Evolutionary conservation across 2,888 invertebrate genomes (phyloP).

Genomic region (Erynnis tages): DNA sequence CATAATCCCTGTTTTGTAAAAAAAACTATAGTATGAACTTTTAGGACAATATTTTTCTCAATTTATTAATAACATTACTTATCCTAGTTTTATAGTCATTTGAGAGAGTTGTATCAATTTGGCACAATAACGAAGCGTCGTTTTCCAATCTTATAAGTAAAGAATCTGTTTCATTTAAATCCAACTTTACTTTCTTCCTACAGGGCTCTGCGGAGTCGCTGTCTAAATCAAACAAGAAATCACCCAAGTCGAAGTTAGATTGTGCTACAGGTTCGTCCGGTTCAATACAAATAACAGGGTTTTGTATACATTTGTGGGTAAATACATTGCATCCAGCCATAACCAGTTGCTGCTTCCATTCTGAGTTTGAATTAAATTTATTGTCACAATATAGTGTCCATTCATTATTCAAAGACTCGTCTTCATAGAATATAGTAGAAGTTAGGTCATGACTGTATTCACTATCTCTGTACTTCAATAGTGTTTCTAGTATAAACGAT

Average conservation of each 20-base stretch:
- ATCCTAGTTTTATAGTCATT: slow-evolving; percentile 48
- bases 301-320: slow-evolving; percentile 50
- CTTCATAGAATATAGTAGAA: slow-evolving; percentile 26
- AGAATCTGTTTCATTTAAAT: slow-evolving; percentile 42
- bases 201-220: slow-evolving; percentile 45
- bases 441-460: slow-evolving; percentile 28
- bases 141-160: slow-evolving; percentile 55
- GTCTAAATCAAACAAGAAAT: slow-evolving; percentile 55
- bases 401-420: slow-evolving; percentile 40
- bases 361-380: slow-evolving; percentile 6
- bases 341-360: slow-evolving; percentile 35
- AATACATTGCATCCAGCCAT: slow-evolving; percentile 35
- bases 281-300: neutral
- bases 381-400: slow-evolving; percentile 36
- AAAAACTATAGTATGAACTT: no score
- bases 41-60: slow-evolving; percentile 47
- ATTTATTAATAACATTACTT: slow-evolving; percentile 47
- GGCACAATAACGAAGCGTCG: slow-evolving; percentile 45
- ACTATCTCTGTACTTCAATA: slow-evolving; percentile 31
- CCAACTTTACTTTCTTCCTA: slow-evolving; percentile 57
- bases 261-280: slow-evolving; percentile 23
- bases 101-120: slow-evolving; percentile 46
- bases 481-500: slow-evolving; percentile 32
- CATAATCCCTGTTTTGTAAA: neutral
- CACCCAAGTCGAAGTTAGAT: slow-evolving; percentile 59